Base-by-base conservation (phyloP, 2,888 invertebrate genomes). In the Leptopilina drosophilae region DNA sequence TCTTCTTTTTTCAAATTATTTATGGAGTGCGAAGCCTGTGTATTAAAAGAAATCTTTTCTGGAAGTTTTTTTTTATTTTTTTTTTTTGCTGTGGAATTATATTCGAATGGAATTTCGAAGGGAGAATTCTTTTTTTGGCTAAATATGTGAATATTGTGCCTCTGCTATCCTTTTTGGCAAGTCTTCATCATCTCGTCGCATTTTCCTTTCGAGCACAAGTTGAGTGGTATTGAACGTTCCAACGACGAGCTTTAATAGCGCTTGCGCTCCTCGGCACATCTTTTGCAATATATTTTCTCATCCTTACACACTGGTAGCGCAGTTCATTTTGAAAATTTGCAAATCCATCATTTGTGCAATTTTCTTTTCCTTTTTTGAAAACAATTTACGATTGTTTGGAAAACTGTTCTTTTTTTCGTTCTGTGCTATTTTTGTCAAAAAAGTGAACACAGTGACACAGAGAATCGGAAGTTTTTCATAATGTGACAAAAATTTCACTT, bases 141-240 rank as follows among this genome's bases (percentile, higher is more conserved):
- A 42, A 42, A 42, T 42, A 42, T 42, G 33, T 33, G 33, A 33
- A 33, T 42, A 42, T 42, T 6, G 42, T 8, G 42, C 42, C 42
- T 49, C 11, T 49, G 49, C 49, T 9, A 77, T 53, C 46, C 33
- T 33, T 20, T 59, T 20, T 69, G 76, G 77, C 77, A 77, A 40
- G n/a, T 62, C 62, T 69, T 62, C 77, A 33, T 78, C 69, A 20
- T 65, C 56, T 64, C 78, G 73, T 78, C 15, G 12, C 62, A 9
- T 62, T 15, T 62, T 64, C 76, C 77, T 76, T 20, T 56, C 33
- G 77, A 66, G 49, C 69, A 75, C 75, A 78, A 78, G 77, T 78
- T 79, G 76, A 80, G 76, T 78, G 80, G 82, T 85, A 85, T 85
- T 82, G 85, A 85, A 83, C 85, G 82, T 64, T 11, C 33, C 12